Evolutionary conservation across 1,140 invertebrate genomes (phyloP), one percentile per base, ranked within the genome.

Genomic region (Papilio polytes): DNA sequence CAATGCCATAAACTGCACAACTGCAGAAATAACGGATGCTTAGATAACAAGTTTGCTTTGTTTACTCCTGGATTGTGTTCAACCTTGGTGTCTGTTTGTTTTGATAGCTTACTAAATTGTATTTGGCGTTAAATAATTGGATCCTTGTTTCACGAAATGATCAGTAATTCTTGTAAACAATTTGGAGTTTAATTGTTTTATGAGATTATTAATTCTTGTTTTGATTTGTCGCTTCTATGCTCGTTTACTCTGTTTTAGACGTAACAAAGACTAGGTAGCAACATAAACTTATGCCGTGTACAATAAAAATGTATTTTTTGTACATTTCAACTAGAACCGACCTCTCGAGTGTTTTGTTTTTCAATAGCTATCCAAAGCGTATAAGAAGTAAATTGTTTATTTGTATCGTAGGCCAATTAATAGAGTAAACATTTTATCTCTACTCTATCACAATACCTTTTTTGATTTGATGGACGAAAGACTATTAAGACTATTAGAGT

Each of bases 1-100:
- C 51, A 48, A 48, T 26, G 74, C n/a, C 31, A 51, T 76, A 51
- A 74, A 76, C 46, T 76, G 46, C 46, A 76, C n/a, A 76, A 76
- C 41, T 73, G 36, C 10, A 22, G 20, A 46, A 48, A 76, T 76
- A 48, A 46, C 74, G 74, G 46, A 76, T 53, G 22, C 74, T 51
- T 6, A 76, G 74, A 76, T 51, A 76, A 76, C 74, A 51, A 51
- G n/a, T 74, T 26, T 13, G 44, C 3, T 46, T 48, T 76, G 44
- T 76, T 76, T 53, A 76, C 20, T 8, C 20, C 74, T 53, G 74
- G 74, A 20, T 74, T 74, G 10, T 74, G 44, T 76, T 76, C 53
- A 76, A 26, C 74, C 74, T 76, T 76, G 12, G 2, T 46, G 73
- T 22, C 46, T 53, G 10, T 76, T 76, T 76, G 74, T 76, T 76